phyloP scores from a whole-genome alignment of 2,888 invertebrate species.

The Alloplasta piceator region DNA sequence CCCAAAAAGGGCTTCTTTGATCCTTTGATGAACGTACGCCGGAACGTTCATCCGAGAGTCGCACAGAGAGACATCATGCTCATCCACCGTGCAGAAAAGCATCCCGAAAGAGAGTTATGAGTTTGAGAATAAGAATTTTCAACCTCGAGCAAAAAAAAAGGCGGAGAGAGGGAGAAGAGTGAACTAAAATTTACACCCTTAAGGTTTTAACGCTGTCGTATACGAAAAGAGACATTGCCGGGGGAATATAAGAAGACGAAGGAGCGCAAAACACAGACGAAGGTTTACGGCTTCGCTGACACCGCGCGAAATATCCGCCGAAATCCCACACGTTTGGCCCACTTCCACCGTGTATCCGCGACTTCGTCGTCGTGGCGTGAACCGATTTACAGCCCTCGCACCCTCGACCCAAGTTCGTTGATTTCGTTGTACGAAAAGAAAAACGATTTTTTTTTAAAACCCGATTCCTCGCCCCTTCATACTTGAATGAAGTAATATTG shows the following conservation, averaged over 20 bases:
- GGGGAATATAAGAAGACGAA: conserved; percentile 8
- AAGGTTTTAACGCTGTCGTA: conserved; percentile 57
- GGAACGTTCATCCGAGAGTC: conserved; percentile 20
- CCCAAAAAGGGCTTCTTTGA: conserved; percentile 57
- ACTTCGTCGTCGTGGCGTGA: conserved; percentile 37
- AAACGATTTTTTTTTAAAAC: background rate
- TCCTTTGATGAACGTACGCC: conserved; percentile 60
- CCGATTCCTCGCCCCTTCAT: background rate
- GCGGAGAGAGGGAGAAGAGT: conserved; percentile 20
- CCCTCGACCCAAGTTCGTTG: conserved; percentile 13
- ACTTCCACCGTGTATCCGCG: conserved; percentile 50
- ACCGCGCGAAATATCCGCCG: conserved; percentile 44
- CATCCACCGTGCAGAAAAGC: conserved; percentile 20
- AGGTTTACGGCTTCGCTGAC: conserved; percentile 69
- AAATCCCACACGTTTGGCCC: conserved; percentile 64
- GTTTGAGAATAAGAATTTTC: conserved; percentile 56
- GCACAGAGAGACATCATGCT: conserved; percentile 30
- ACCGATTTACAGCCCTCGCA: conserved; percentile 62
- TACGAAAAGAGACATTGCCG: conserved; percentile 44
- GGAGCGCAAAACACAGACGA: conserved; percentile 44
- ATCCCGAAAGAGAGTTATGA: conserved; percentile 51
- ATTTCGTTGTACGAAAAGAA: background rate
- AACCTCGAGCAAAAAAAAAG: conserved; percentile 20
- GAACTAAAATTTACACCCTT: conserved; percentile 62
- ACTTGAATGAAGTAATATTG: too few relatives aligned